These are phyloP conservation scores for Drosophila maculinotata DNA, from an alignment of 2,888 invertebrate species.

Conservation along the genomic window DNA sequence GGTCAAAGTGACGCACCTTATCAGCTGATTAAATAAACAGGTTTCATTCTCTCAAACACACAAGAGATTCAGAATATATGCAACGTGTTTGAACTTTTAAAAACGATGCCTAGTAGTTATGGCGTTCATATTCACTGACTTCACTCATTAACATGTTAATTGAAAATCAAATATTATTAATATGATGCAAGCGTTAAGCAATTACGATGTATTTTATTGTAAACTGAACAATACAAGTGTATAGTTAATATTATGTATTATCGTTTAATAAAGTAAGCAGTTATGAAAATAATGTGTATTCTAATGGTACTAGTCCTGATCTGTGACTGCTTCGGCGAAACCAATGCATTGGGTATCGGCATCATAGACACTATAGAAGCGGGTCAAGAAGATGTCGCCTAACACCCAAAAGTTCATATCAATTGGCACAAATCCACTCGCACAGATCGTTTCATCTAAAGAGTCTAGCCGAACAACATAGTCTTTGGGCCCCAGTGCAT, in stretches of 20 bases:
- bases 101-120: no score
- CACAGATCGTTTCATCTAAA: constrained; percentile 23
- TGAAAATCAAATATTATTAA: not conserved
- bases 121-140: not conserved
- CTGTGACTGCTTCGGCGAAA: constrained; percentile 38
- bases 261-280: not conserved
- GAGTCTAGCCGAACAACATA: constrained; percentile 38
- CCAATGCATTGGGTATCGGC: constrained; percentile 41
- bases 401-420: constrained; percentile 53
- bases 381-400: constrained; percentile 61
- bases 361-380: constrained; percentile 64
- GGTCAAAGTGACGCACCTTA: not conserved
- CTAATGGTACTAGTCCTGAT: not conserved
- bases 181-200: not conserved
- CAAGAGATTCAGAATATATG: not conserved
- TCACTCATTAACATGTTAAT: not conserved
- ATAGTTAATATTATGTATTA: no score
- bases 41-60: constrained; percentile 5
- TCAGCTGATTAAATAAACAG: constrained; percentile 24
- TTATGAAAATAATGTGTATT: not conserved
- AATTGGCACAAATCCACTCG: constrained; percentile 41
- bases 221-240: no score
- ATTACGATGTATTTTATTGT: not conserved
- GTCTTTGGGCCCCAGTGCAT: constrained; percentile 27
- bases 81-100: not conserved